Percentiles rank a stretch among this genome's conserved stretches.
These are phyloP conservation scores for Microctonus aethiopoides DNA, from an alignment of 2,888 invertebrate species.

Conservation along the genomic window DNA sequence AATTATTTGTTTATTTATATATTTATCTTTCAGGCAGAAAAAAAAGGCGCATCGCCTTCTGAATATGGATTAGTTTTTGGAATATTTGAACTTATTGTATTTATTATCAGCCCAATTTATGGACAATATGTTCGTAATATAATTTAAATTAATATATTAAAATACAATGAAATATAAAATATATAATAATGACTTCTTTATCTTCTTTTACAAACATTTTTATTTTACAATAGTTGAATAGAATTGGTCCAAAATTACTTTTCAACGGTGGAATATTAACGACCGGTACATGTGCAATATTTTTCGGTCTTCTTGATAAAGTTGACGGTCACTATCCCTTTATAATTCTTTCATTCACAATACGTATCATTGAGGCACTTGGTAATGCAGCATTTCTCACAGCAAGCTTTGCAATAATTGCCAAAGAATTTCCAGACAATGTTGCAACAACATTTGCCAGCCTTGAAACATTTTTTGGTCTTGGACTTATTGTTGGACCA, in stretches of 20 bases:
- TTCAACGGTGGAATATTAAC: slow-evolving; percentile 87
- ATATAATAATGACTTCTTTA: not conserved
- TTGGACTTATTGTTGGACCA: slow-evolving; percentile 89
- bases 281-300: slow-evolving; percentile 84
- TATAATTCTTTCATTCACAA: slow-evolving; percentile 81
- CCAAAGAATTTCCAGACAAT: slow-evolving; percentile 87
- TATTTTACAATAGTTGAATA: slow-evolving; percentile 71
- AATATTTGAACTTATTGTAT: slow-evolving; percentile 85
- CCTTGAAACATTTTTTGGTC: slow-evolving; percentile 88
- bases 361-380: slow-evolving; percentile 84
- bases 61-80: slow-evolving; percentile 91
- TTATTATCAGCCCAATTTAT: slow-evolving; percentile 84
- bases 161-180: slow-evolving; percentile 1
- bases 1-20: too few species aligned
- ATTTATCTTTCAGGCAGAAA: slow-evolving; percentile 76
- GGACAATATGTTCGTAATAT: slow-evolving; percentile 75
- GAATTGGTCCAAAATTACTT: slow-evolving; percentile 81
- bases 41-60: slow-evolving; percentile 82
- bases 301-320: slow-evolving; percentile 77
- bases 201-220: not conserved
- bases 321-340: slow-evolving; percentile 79
- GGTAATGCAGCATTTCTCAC: slow-evolving; percentile 89
- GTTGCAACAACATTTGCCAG: slow-evolving; percentile 88
- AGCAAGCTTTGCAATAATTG: slow-evolving; percentile 88
- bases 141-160: slow-evolving; percentile 18